Evolutionary conservation across 2,113 vertebrate species (phyloP), one percentile per base, ranked within the genome.

Genomic region (Cichladusa arquata): DNA sequence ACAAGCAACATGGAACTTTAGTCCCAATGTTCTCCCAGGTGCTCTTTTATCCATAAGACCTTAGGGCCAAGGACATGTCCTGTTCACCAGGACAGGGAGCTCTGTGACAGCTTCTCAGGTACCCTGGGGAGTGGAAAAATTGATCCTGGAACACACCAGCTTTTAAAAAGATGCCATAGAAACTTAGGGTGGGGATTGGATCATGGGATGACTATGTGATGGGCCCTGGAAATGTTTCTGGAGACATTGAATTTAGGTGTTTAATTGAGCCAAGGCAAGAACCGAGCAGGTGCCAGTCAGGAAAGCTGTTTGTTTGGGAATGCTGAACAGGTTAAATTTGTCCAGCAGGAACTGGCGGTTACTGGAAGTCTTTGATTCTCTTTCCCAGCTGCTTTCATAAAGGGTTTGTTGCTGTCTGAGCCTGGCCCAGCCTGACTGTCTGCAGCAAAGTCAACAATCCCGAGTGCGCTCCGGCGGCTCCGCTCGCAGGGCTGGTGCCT

Each of bases 381-480:
- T 85, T 94, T 90, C 81, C 93, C 79, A 69, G 92, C 93, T 56
- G 85, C 85, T 94, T 95, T 96, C 94, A 94, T 69, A 96, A 73
- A 90, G 83, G 47, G 88, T 86, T 94, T 94, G 81, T 86, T 94
- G 90, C 82, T 93, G 94, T 88, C 81, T 96, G 94, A 42, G 79
- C 74, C 82, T 78, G 80, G 82, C 60, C 92, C 85, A 90, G 85
- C 76, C 94, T 1, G 57, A 86, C 94, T 93, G 95, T 94, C 96
- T 97, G 93, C 90, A 50, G 67, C 90, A 96, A 93, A 96, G 48
- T 88, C 95, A 96, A 94, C 92, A 96, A 18, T 3, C 48, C 82
- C 2, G 2, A 87, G 78, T 9, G 8, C 11, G n/a, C 80, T 86
- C 8, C 0, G 1, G 58, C 7, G 2, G 45, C 69, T 14, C 64